Percentiles rank a stretch among this genome's conserved stretches.
These are phyloP conservation scores for Drosophila suboccidentalis DNA, from an alignment of 2,888 invertebrate genomes.

Conservation along the genomic window DNA sequence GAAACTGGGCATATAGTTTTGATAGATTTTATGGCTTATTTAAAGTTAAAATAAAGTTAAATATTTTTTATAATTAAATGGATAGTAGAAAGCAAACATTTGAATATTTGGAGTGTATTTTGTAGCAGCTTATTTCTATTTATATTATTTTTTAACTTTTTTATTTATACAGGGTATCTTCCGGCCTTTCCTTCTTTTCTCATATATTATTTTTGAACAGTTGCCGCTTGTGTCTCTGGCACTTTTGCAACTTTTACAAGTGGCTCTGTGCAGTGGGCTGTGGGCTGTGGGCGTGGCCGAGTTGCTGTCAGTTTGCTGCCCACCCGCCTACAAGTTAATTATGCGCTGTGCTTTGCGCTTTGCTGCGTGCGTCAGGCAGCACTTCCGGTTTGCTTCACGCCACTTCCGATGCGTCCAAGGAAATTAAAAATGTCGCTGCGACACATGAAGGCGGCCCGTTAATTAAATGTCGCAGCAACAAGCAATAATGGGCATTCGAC, in stretches of 20 bases:
- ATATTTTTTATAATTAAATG: too few species aligned
- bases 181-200: background rate
- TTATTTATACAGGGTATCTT: conserved; percentile 7
- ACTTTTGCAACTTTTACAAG: conserved; percentile 47
- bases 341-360: conserved; percentile 57
- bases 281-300: conserved; percentile 54
- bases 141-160: background rate
- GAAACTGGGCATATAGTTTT: too few species aligned
- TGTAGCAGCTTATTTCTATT: too few species aligned
- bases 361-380: conserved; percentile 54
- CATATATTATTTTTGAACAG: background rate
- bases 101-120: too few species aligned
- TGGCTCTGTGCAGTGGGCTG: conserved; percentile 38
- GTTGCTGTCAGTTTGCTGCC: conserved; percentile 40
- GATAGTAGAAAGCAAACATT: too few species aligned
- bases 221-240: conserved; percentile 6
- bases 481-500: conserved; percentile 47
- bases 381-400: conserved; percentile 71
- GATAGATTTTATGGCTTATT: too few species aligned
- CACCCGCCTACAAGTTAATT: conserved; percentile 72
- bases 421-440: conserved; percentile 77
- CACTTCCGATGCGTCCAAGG: conserved; percentile 69
- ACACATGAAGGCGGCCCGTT: conserved; percentile 46
- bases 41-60: too few species aligned
- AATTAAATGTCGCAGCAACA: conserved; percentile 67